These are phyloP conservation scores for Pimpla rufipes DNA, from an alignment of 2,888 invertebrate genomes.

Conservation along the genomic window DNA sequence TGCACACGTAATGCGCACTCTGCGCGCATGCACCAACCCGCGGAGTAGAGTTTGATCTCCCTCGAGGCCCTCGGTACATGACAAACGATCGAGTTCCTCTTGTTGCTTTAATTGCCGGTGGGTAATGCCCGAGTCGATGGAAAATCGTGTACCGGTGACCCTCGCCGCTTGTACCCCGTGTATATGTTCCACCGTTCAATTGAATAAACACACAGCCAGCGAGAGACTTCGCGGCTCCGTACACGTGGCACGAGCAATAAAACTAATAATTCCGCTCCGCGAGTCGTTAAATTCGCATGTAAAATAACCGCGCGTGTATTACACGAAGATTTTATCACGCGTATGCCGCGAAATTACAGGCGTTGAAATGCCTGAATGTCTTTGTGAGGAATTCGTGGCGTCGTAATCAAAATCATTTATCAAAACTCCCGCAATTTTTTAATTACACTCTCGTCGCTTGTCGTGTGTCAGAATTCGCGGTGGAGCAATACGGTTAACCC, in stretches of 20 bases:
- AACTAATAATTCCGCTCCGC: slow-evolving; percentile 64
- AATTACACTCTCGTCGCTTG: too few relatives aligned
- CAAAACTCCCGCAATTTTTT: too few relatives aligned
- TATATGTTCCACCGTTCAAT: slow-evolving; percentile 63
- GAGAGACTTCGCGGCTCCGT: slow-evolving; percentile 11
- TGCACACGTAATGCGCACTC: slow-evolving; percentile 6
- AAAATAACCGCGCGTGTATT: slow-evolving; percentile 11
- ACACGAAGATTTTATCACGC: not conserved
- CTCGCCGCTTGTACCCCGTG: slow-evolving; percentile 9
- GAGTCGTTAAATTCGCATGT: slow-evolving; percentile 61
- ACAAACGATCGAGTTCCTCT: slow-evolving; percentile 45
- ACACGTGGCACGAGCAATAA: slow-evolving; percentile 22
- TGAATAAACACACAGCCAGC: slow-evolving; percentile 69
- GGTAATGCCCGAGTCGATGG: slow-evolving; percentile 56
- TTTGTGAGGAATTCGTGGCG: too few relatives aligned
- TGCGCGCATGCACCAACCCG: slow-evolving; percentile 8
- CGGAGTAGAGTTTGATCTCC: slow-evolving; percentile 21
- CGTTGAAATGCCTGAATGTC: not conserved
- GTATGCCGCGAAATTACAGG: not conserved
- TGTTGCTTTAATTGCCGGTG: slow-evolving; percentile 65
- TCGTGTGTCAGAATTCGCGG: too few relatives aligned
- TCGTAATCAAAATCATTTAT: too few relatives aligned
- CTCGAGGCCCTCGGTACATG: slow-evolving; percentile 43
- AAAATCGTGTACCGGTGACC: slow-evolving; percentile 9
- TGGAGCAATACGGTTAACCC: too few relatives aligned